Evolutionary conservation across 2,113 vertebrate genomes (phyloP), one percentile per base, ranked within the genome.

Genomic region (Drymodes brunneopygia): DNA sequence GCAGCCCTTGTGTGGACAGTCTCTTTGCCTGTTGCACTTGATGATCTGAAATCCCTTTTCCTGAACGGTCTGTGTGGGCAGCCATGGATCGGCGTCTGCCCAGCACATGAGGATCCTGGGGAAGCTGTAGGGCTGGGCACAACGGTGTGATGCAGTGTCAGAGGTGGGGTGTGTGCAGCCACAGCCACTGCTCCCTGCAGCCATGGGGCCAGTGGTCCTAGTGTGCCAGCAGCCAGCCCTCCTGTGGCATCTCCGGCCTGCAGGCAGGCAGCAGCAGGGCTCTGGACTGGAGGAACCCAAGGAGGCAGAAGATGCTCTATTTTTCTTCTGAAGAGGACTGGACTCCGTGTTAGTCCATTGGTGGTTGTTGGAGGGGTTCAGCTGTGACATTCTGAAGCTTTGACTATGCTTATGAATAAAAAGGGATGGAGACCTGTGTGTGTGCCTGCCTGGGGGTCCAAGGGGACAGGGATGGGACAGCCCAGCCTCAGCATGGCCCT

Each of bases 331-430:
- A 50, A 22, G 66, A 54, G 66, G 29, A 44, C 51, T 50, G 81
- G 71, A 88, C 84, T 65, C 31, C 1, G 0, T 36, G 14, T 28
- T 81, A 78, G 77, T 88, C 40, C 2, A 0, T 51, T 18, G 57
- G 57, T 66, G 69, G 45, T 53, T 60, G 53, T 0, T 61, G 81
- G 74, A 58, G 58, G 53, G 65, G 28, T 79, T 89, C 15, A 27
- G 15, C 44, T 95, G 36, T 64, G 81, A 67, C 29, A 12, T 91
- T 88, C 66, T 91, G 50, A 42, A 95, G 86, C 81, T 96, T 93
- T 93, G 94, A 86, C 29, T 74, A 35, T 73, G 92, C 95, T 87
- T 91, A 90, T 5, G 47, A 97, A 96, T 97, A 95, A 97, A 97
- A 88, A 81, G 93, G 85, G 86, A 88, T 72, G 62, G 78, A 79